Percentiles rank a stretch among this genome's conserved stretches.
These are phyloP conservation scores for Prionailurus bengalensis DNA, from an alignment of 2,113 vertebrate species.

Conservation along the genomic window DNA sequence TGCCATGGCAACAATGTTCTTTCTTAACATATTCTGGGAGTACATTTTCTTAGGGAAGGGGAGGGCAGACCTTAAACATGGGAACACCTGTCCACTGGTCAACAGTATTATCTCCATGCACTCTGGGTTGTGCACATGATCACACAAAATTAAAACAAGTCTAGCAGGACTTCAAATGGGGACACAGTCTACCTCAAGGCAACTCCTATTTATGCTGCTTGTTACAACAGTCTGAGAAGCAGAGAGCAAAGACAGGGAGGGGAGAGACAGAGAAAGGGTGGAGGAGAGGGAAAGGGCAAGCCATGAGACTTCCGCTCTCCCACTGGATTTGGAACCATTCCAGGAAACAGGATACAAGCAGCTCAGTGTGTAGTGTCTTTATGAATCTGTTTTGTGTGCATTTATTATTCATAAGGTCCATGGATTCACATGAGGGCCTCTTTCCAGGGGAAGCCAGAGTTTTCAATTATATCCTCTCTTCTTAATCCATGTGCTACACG, in stretches of 20 bases:
- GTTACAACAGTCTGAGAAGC: slow-evolving; percentile 64
- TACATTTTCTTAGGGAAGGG: not conserved
- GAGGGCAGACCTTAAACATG: slow-evolving; percentile 39
- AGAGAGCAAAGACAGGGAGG: not conserved
- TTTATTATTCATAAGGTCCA: slow-evolving; percentile 80
- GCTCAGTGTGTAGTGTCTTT: slow-evolving; percentile 80
- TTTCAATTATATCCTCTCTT: slow-evolving; percentile 19
- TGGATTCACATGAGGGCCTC: slow-evolving; percentile 20
- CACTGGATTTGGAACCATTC: slow-evolving; percentile 77
- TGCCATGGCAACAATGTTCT: slow-evolving; percentile 14
- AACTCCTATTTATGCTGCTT: slow-evolving; percentile 84
- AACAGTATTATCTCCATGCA: slow-evolving; percentile 78
- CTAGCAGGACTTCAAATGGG: slow-evolving; percentile 86
- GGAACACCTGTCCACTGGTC: slow-evolving; percentile 59
- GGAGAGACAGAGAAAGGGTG: not conserved
- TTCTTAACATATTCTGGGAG: not conserved
- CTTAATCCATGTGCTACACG: not conserved
- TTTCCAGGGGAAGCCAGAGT: slow-evolving; percentile 36
- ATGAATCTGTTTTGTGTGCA: slow-evolving; percentile 79
- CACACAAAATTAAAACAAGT: slow-evolving; percentile 78
- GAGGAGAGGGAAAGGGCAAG: slow-evolving; percentile 57
- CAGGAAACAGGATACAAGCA: slow-evolving; percentile 85
- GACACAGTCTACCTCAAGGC: slow-evolving; percentile 85
- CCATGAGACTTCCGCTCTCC: slow-evolving; percentile 78
- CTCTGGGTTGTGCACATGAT: slow-evolving; percentile 76